These are phyloP conservation scores for Diloba caeruleocephala DNA, from an alignment of 2,888 invertebrate genomes.

Conservation along the genomic window DNA sequence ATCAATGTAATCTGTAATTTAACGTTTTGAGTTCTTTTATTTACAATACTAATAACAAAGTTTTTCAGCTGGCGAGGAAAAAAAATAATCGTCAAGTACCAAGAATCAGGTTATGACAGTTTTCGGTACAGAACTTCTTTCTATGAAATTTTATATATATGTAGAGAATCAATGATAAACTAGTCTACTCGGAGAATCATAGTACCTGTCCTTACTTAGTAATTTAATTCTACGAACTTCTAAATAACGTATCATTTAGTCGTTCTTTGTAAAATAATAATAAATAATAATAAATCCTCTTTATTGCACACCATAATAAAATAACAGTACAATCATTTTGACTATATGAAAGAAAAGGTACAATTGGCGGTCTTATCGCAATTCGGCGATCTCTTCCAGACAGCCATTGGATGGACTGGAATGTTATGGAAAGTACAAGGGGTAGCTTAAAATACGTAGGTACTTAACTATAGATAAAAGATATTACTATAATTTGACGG, in stretches of 20 bases:
- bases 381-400: too few species aligned
- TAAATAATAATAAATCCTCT: neutral
- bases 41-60: neutral
- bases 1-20: too few species aligned
- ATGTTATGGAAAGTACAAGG: too few species aligned
- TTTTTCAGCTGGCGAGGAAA: neutral
- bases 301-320: too few species aligned
- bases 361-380: too few species aligned
- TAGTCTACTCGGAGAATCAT: constrained; percentile 26
- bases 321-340: too few species aligned
- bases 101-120: constrained; percentile 15
- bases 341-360: too few species aligned
- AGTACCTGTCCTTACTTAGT: constrained; percentile 24
- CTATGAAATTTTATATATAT: constrained; percentile 38
- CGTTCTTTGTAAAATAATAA: constrained; percentile 16
- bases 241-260: constrained; percentile 19
- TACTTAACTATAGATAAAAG: too few species aligned
- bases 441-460: too few species aligned
- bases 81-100: constrained; percentile 9
- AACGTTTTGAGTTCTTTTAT: too few species aligned
- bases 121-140: constrained; percentile 37
- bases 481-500: too few species aligned
- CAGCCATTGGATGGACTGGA: too few species aligned
- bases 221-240: constrained; percentile 35
- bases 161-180: constrained; percentile 33